Evolutionary conservation across 53 echinoderm and acorn worm genomes (phyloP).

Genomic region (Holothuria leucospilota): DNA sequence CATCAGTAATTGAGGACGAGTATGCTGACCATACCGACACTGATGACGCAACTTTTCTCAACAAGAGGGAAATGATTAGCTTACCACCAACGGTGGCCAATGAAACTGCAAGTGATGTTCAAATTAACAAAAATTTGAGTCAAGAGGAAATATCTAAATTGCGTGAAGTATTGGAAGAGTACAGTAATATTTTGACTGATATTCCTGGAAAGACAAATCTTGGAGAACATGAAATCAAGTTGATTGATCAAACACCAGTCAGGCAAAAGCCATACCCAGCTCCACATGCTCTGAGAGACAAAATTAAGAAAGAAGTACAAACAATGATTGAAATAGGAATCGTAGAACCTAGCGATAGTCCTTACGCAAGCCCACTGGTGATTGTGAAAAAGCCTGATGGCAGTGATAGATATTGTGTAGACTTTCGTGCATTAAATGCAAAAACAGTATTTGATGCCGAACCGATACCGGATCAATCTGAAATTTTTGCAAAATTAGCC

Average conservation of each 20-base stretch:
- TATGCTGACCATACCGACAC: no score
- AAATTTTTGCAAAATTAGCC: neutral
- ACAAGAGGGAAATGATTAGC: no score
- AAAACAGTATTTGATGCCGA: constrained; percentile 18
- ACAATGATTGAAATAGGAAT: constrained; percentile 13
- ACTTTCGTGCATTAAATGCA: constrained; percentile 26
- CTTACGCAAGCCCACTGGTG: constrained; percentile 52
- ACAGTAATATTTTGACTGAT: neutral
- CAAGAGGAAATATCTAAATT: neutral
- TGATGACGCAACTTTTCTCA: no score
- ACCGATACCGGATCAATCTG: no score
- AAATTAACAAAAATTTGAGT: no score
- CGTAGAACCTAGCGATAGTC: constrained; percentile 37
- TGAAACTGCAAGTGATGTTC: no score
- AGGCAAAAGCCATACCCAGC: neutral
- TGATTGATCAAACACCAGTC: neutral
- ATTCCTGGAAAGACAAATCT: neutral
- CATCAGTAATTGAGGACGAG: no score
- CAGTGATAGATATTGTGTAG: constrained; percentile 47
- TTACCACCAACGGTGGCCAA: no score
- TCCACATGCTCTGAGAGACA: neutral
- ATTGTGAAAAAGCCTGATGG: constrained; percentile 58
- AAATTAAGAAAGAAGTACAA: constrained; percentile 37
- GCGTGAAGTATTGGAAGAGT: neutral
- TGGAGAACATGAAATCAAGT: neutral